Conservation (phyloP, 2,888 invertebrate genomes). For the Podabrus alpinus region DNA sequence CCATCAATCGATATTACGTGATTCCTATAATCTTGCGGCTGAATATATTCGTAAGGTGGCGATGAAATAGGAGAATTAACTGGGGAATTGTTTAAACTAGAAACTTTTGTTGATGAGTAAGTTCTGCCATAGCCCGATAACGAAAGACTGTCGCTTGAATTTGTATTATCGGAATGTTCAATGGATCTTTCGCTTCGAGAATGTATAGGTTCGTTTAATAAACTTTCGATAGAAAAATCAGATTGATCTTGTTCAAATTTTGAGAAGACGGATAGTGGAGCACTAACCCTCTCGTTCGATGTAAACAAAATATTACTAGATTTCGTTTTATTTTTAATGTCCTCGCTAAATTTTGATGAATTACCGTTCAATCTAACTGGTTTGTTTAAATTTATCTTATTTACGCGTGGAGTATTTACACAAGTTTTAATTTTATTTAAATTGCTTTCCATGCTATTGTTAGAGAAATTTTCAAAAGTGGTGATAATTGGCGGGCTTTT, state of each 20-base stretch:
- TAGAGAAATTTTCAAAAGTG: neutral
- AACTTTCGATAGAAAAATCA: slow-evolving; percentile 5
- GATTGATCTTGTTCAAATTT: slow-evolving; percentile 15
- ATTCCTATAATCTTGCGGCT: slow-evolving; percentile 9
- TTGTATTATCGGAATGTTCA: slow-evolving; percentile 2
- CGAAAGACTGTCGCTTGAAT: slow-evolving; percentile 11
- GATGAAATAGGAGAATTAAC: neutral
- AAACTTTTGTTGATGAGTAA: neutral
- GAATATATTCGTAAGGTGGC: slow-evolving; percentile 14
- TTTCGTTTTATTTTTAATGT: neutral
- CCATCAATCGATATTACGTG: neutral
- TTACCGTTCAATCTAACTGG: neutral
- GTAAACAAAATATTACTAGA: slow-evolving; percentile 12
- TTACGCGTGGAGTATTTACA: neutral
- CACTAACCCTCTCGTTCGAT: slow-evolving; percentile 10
- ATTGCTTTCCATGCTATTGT: neutral
- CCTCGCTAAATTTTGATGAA: neutral
- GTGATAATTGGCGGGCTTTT: neutral
- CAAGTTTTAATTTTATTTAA: neutral
- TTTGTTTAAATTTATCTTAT: neutral
- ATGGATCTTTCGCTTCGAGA: neutral
- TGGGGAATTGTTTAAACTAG: neutral
- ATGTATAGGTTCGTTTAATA: slow-evolving; percentile 7
- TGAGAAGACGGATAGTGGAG: slow-evolving; percentile 4
- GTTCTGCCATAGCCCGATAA: neutral